Conservation (phyloP, 2,797 vertebrate species). For the Parambassis ranga region DNA sequence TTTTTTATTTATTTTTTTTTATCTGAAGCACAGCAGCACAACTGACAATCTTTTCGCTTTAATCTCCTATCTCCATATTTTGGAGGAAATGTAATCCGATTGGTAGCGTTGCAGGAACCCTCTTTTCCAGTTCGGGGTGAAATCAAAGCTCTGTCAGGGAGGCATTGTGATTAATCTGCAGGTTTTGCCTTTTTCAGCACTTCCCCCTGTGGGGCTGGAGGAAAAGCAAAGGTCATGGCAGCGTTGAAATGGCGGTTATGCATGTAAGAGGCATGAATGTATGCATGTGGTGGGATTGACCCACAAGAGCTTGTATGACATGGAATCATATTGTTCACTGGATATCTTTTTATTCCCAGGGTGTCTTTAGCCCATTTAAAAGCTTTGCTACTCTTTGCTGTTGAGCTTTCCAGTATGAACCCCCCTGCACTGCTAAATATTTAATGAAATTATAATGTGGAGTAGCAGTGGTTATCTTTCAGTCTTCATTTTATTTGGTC, state of each 20-base stretch:
- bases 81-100: slow-evolving; percentile 34
- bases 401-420: neutral
- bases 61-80: slow-evolving; percentile 45
- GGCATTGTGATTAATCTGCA: slow-evolving; percentile 57
- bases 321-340: slow-evolving; percentile 16
- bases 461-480: too few species aligned
- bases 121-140: slow-evolving; percentile 2
- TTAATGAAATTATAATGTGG: slow-evolving; percentile 17
- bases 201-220: neutral
- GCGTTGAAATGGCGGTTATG: slow-evolving; percentile 21
- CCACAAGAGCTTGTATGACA: slow-evolving; percentile 46
- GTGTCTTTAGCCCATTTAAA: slow-evolving; percentile 23
- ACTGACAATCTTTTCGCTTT: slow-evolving; percentile 31
- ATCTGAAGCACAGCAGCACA: slow-evolving; percentile 25
- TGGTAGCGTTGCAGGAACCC: slow-evolving; percentile 19
- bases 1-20: too few species aligned
- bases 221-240: slow-evolving; percentile 45
- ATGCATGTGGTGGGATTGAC: slow-evolving; percentile 43
- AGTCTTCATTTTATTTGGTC: too few species aligned
- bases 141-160: slow-evolving; percentile 37
- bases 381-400: slow-evolving; percentile 11
- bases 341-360: slow-evolving; percentile 10
- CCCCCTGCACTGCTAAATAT: slow-evolving; percentile 1
- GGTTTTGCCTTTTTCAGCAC: slow-evolving; percentile 35
- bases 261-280: slow-evolving; percentile 39